Conservation (phyloP, 2,888 invertebrate genomes). For the Tenthredo distinguenda region DNA sequence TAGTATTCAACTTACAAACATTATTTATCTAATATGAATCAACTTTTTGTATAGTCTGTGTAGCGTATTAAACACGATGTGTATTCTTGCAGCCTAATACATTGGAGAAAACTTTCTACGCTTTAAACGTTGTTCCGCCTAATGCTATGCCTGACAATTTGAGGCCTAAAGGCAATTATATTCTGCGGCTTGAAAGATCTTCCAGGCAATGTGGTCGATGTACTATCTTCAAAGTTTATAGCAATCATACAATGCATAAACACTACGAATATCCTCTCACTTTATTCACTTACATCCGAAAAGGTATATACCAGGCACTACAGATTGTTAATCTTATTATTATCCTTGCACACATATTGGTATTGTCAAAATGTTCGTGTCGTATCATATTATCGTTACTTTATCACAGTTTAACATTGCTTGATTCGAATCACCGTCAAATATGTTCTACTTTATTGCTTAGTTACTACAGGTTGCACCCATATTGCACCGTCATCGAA, state of each 20-base stretch:
- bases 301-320: background rate
- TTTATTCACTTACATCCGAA: background rate
- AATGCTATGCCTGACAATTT: background rate
- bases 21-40: background rate
- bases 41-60: background rate
- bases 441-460: background rate
- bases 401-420: constrained; percentile 4
- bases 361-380: background rate
- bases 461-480: background rate
- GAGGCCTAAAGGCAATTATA: constrained; percentile 7
- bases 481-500: background rate
- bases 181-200: background rate
- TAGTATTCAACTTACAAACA: background rate
- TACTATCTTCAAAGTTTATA: background rate
- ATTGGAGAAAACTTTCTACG: background rate
- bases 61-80: background rate
- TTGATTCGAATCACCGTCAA: background rate
- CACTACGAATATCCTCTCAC: background rate
- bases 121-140: background rate
- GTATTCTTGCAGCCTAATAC: background rate
- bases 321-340: background rate
- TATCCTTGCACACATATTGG: background rate
- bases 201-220: background rate
- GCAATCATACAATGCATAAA: background rate
- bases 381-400: background rate